phyloP scores from a whole-genome alignment of 2,888 invertebrate genomes.

The Pogonocherus hispidulus region DNA sequence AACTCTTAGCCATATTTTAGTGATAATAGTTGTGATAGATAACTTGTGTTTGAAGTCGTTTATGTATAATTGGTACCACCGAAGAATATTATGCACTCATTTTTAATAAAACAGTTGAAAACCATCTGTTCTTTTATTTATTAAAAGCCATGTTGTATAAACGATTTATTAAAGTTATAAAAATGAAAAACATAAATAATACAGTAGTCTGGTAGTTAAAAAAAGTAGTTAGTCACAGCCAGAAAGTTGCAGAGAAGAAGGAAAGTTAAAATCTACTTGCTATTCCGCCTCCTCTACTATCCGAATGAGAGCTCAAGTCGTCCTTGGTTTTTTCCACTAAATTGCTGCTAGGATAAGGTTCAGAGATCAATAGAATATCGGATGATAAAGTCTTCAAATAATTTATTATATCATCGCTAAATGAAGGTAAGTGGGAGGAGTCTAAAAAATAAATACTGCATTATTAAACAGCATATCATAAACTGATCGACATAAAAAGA shows the following conservation, averaged over 20 bases:
- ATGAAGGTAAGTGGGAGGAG: conserved; percentile 62
- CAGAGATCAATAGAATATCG: conserved; percentile 57
- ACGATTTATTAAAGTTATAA: conserved; percentile 2
- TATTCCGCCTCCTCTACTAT: conserved; percentile 80
- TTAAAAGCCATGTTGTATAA: no score
- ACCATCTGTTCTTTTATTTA: background rate
- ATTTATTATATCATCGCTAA: conserved; percentile 60
- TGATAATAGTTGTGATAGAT: conserved; percentile 56
- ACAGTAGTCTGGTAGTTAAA: background rate
- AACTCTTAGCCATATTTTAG: conserved; percentile 53
- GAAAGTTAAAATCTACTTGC: conserved; percentile 73
- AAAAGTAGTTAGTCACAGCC: conserved; percentile 26
- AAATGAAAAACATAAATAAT: background rate
- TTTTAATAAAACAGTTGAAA: conserved; percentile 32
- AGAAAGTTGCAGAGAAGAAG: background rate
- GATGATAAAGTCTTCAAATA: conserved; percentile 57
- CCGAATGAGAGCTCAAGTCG: conserved; percentile 77
- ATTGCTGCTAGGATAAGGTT: conserved; percentile 76
- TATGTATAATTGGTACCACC: conserved; percentile 46
- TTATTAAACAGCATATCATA: background rate
- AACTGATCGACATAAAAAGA: no score
- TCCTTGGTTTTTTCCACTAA: conserved; percentile 77
- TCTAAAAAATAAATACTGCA: conserved; percentile 54
- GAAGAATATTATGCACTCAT: conserved; percentile 47
- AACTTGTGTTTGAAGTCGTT: conserved; percentile 48